Evolutionary conservation across 2,797 vertebrate species (phyloP), one percentile per base, ranked within the genome.

Genomic region (Clarias laeviceps): DNA sequence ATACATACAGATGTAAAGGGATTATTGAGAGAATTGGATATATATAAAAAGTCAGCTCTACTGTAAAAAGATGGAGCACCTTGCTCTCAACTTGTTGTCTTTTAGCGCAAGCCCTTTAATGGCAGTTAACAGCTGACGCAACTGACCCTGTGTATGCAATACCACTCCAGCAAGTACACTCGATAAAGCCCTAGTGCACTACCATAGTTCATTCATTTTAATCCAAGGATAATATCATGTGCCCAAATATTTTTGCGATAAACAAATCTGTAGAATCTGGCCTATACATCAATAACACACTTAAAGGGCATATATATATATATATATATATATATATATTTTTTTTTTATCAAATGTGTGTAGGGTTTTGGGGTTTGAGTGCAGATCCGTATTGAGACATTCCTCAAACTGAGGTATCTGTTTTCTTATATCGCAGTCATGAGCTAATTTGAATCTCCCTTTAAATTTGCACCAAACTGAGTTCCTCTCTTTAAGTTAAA

Each of bases 91-190:
- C 62, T 56, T n/a, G 50, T 27, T 54, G 20, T 50, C 61, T 29
- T 82, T 80, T 34, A 66, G 37, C 68, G 14, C 65, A 59, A 88
- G 88, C 86, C 88, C 84, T 89, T 88, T 76, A 66, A 74, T 81
- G 84, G 70, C 70, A 85, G 77, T 80, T 40, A 34, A 70, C 50
- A 82, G 77, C 70, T 83, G 86, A 72, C 66, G 15, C 24, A 54
- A 76, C 24, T 32, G 59, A 89, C 82, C 29, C 84, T 79, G 65
- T 84, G 11, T 70, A 8, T 29, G 79, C 59, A 12, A 77, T 66
- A 79, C 24, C 76, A 14, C 68, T 57, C 74, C 2, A 34, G n/a
- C n/a, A n/a, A 27, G 20, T 59, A 74, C 59, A 45, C 24, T 64
- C 32, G 22, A 61, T 45, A 80, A 34, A 82, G 77, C 80, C 77